phyloP scores from a whole-genome alignment of 2,797 vertebrate species.

The Coendou prehensilis region DNA sequence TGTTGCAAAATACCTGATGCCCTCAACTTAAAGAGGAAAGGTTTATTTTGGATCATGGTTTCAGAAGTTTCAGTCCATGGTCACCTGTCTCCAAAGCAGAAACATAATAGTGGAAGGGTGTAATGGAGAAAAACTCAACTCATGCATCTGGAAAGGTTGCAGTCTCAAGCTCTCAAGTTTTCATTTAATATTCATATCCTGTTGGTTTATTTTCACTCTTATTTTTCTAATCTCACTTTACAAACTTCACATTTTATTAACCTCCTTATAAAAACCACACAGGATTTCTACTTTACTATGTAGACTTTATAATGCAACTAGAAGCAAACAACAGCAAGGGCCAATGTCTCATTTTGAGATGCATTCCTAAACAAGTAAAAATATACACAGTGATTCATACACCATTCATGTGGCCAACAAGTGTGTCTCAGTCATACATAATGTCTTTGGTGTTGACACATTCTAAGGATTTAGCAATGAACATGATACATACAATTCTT shows the following conservation, averaged over 20 bases:
- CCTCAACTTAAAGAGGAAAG: neutral
- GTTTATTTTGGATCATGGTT: neutral
- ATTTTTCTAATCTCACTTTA: neutral
- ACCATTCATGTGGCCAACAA: neutral
- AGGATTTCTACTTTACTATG: neutral
- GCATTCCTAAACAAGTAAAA: constrained; percentile 5
- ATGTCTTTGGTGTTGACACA: neutral
- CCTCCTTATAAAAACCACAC: neutral
- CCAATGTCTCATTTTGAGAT: neutral
- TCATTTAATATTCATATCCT: neutral
- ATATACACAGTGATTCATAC: neutral
- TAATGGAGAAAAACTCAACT: neutral
- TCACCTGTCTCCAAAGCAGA: neutral
- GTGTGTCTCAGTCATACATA: neutral
- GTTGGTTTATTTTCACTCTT: neutral
- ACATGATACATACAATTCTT: neutral
- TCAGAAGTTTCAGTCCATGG: neutral
- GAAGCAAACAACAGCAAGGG: neutral
- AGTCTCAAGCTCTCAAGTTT: neutral
- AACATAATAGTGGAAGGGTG: neutral
- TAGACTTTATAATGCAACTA: neutral
- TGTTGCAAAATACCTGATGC: neutral
- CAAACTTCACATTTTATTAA: constrained; percentile 5
- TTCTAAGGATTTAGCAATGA: neutral
- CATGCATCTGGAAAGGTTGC: neutral